These are phyloP conservation scores for Champsocephalus gunnari DNA, from an alignment of 2,797 vertebrate species.

Conservation along the genomic window DNA sequence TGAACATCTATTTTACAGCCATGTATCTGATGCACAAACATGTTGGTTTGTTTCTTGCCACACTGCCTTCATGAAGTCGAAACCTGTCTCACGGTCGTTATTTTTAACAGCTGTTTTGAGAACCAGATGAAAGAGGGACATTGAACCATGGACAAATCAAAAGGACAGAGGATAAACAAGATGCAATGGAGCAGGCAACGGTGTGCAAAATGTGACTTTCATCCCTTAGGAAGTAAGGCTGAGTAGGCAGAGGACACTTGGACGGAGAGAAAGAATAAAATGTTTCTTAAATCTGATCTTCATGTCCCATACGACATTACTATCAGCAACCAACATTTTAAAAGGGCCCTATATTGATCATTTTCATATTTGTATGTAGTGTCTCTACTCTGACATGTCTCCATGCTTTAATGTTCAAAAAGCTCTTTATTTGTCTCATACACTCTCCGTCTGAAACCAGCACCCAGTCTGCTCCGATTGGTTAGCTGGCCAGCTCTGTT, in stretches of 20 bases:
- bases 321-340: no score
- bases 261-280: neutral
- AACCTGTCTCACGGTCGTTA: constrained; percentile 6
- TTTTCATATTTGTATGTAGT: no score
- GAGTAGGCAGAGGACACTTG: constrained; percentile 2
- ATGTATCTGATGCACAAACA: neutral
- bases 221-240: constrained; percentile 1
- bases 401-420: no score
- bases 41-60: constrained; percentile 18
- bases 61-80: constrained; percentile 14
- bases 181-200: neutral
- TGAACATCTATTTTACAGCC: neutral
- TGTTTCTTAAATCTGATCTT: no score
- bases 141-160: neutral
- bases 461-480: no score
- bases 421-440: no score
- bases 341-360: no score
- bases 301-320: no score
- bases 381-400: no score
- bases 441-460: no score
- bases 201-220: constrained; percentile 18
- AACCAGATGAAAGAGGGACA: constrained; percentile 5
- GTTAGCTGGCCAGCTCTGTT: no score
- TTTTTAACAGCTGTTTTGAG: constrained; percentile 26
- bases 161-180: constrained; percentile 15